Base-by-base conservation (phyloP, 2,797 vertebrate species). In the Lemur catta region DNA sequence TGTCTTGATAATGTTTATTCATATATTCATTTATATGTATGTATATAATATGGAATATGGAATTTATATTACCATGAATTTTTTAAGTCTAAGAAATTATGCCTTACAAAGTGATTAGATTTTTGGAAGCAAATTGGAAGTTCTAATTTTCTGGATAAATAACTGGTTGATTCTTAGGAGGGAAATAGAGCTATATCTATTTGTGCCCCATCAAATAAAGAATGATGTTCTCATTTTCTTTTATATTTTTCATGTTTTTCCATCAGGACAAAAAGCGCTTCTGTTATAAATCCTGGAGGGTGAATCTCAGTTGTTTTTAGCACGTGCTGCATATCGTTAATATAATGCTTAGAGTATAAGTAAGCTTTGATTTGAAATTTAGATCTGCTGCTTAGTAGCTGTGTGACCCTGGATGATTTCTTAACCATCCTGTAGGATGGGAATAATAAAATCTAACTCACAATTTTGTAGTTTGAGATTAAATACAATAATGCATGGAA, bases 331-430 rank as follows among this genome's bases (percentile, higher is more conserved):
- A 15, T 65, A 35, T 46, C 67, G 35, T 28, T 59, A 59, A 59
- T 59, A 59, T 35, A 22, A 72, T 59, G 15, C 59, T 86, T 92
- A 52, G 2, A 72, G 20, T 20, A 17, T 38, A 76, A 75, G n/a
- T 38, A 76, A 75, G n/a, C 65, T 95, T 93, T 63, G 41, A 35
- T 92, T 91, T 87, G 72, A 81, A 74, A 61, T 69, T 57, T 84
- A 41, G 11, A 67, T 82, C 33, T 94, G 24, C n/a, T 11, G 0
- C 35, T 43, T 80, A 24, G 14, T n/a, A 87, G 26, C 81, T 87
- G 1, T 84, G n/a, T 84, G 50, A 78, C 57, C 11, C 38, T 75
- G 43, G 22, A 20, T 55, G 67, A 67, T 61, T 81, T 95, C 41
- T 78, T 87, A 91, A 48, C 81, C 26, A 48, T 81, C 33, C 33